Evolutionary conservation across 2,888 invertebrate species (phyloP).

Genomic region (Tridacna crocea): DNA sequence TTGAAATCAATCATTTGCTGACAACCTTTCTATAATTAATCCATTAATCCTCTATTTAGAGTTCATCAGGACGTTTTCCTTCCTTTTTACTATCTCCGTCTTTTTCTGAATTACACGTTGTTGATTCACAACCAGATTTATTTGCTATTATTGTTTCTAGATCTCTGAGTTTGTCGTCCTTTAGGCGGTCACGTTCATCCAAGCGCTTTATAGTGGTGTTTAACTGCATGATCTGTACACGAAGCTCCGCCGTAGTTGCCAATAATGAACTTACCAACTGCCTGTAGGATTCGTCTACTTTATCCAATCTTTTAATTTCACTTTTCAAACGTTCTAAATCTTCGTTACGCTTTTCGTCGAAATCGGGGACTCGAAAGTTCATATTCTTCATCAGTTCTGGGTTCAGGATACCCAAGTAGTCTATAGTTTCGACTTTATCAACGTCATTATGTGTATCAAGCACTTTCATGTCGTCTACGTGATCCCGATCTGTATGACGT

Average conservation of each 20-base stretch:
- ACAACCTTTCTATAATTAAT: too few relatives aligned
- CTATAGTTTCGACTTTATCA: background rate
- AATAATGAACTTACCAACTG: constrained; percentile 2
- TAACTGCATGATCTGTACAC: constrained; percentile 16
- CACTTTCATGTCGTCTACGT: background rate
- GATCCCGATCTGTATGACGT: background rate
- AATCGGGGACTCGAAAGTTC: background rate
- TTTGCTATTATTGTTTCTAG: background rate
- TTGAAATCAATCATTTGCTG: too few relatives aligned
- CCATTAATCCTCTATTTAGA: background rate
- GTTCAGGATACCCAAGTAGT: background rate
- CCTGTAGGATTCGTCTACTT: constrained; percentile 6
- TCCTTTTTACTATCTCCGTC: background rate
- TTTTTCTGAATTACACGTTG: background rate
- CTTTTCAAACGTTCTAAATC: background rate
- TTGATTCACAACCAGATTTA: background rate
- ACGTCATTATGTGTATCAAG: background rate
- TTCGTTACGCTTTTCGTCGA: background rate
- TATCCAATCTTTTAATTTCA: background rate
- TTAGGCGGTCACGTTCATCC: constrained; percentile 1
- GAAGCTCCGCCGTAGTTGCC: constrained; percentile 6
- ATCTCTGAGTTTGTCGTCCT: background rate
- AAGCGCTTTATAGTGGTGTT: background rate
- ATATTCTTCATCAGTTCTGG: constrained; percentile 9
- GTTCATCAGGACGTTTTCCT: background rate